Conservation (phyloP, 2,113 vertebrate species). For the Syngnathus typhle region DNA sequence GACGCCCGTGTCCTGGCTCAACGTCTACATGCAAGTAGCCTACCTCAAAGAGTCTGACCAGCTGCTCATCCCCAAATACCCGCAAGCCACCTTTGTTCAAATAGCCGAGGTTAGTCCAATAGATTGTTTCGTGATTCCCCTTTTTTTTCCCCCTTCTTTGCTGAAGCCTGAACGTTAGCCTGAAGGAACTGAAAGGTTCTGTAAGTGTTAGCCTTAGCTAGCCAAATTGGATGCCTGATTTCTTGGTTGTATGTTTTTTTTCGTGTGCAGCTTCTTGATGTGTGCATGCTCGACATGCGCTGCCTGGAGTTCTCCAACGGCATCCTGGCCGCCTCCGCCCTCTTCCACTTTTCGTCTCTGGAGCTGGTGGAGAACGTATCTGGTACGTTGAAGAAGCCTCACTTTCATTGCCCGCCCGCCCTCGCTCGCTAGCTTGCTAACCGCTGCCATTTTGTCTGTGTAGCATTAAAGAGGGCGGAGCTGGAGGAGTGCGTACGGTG, state of each 20-base stretch:
- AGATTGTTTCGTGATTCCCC: no score
- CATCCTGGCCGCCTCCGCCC: slow-evolving; percentile 85
- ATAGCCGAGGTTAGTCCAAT: slow-evolving; percentile 77
- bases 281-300: slow-evolving; percentile 84
- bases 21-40: slow-evolving; percentile 94
- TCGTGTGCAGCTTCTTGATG: slow-evolving; percentile 79
- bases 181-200: no score
- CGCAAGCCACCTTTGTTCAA: slow-evolving; percentile 86
- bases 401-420: background rate
- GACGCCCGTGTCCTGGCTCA: slow-evolving; percentile 91
- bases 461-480: slow-evolving; percentile 84
- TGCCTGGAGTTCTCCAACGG: slow-evolving; percentile 86
- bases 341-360: slow-evolving; percentile 92
- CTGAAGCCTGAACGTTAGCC: no score
- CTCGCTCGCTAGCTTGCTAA: background rate
- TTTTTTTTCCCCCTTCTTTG: no score
- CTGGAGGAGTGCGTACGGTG: slow-evolving; percentile 86
- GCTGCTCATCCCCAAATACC: slow-evolving; percentile 84
- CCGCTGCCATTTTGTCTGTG: background rate
- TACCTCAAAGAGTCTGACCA: slow-evolving; percentile 76
- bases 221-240: background rate
- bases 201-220: no score
- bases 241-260: background rate
- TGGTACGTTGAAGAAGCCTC: slow-evolving; percentile 59
- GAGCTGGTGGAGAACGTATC: slow-evolving; percentile 90